Percentiles rank a stretch among this genome's conserved stretches.
Conservation (phyloP, 1,140 invertebrate genomes). For the Zaprionus camerounensis region DNA sequence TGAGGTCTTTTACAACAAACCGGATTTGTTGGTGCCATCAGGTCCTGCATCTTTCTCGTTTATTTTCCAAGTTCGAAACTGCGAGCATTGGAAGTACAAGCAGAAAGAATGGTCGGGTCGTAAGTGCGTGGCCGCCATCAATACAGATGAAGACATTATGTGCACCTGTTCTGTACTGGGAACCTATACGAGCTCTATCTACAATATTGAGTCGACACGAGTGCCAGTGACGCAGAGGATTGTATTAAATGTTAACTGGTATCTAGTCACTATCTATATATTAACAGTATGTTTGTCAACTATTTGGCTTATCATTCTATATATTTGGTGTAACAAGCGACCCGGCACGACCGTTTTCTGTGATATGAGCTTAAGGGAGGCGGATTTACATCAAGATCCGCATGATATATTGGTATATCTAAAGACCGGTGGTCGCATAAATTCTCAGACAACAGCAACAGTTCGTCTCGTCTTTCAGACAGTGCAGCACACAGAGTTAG, state of each 20-base stretch:
- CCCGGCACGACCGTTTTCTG: constrained; percentile 28
- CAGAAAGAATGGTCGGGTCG: constrained; percentile 11
- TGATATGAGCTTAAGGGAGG: constrained; percentile 14
- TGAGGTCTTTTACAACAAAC: neutral
- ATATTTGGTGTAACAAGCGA: neutral
- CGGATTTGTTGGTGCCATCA: neutral
- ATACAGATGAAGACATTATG: neutral
- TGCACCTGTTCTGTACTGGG: constrained; percentile 45
- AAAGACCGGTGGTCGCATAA: constrained; percentile 43
- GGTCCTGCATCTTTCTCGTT: constrained; percentile 40
- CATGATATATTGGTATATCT: constrained; percentile 51
- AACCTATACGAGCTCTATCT: constrained; percentile 55
- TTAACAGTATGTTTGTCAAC: neutral
- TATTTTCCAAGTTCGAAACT: constrained; percentile 51
- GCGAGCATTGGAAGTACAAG: constrained; percentile 49
- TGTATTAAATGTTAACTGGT: neutral
- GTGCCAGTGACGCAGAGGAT: constrained; percentile 1
- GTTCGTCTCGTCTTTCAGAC: constrained; percentile 26
- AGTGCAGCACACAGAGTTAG: neutral
- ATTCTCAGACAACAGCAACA: constrained; percentile 48
- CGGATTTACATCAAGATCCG: constrained; percentile 4
- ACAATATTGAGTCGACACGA: constrained; percentile 10
- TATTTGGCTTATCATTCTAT: constrained; percentile 6
- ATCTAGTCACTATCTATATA: neutral
- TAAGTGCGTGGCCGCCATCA: constrained; percentile 28